phyloP scores from a whole-genome alignment of 2,797 vertebrate species.

The Crotalus adamanteus region DNA sequence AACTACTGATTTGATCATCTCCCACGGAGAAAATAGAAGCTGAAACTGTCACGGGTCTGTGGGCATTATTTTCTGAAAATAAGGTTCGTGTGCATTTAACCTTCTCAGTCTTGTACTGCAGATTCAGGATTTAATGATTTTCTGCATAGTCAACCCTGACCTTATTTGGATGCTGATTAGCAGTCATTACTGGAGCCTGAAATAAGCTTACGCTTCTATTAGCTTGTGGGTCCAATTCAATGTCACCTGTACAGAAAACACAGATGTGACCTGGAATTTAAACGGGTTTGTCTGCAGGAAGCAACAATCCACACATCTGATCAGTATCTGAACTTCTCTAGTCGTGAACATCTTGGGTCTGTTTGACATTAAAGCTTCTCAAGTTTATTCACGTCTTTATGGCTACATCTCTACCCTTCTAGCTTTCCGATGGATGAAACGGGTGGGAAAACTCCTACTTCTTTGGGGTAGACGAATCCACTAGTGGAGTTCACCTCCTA shows the following conservation, averaged over 20 bases:
- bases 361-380: background rate
- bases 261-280: slow-evolving; percentile 22
- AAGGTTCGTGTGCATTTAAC: background rate
- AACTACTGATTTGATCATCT: background rate
- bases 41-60: background rate
- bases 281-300: background rate
- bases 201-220: slow-evolving; percentile 21
- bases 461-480: background rate
- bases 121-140: slow-evolving; percentile 3
- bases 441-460: background rate
- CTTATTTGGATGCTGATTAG: slow-evolving; percentile 12
- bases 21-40: background rate
- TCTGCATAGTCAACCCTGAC: background rate
- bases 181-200: background rate
- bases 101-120: background rate
- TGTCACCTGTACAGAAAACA: slow-evolving; percentile 13
- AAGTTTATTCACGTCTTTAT: background rate
- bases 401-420: background rate
- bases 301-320: background rate
- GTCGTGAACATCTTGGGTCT: background rate
- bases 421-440: background rate
- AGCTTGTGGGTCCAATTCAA: slow-evolving; percentile 14
- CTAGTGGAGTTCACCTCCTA: background rate
- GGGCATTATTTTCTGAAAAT: slow-evolving; percentile 3
- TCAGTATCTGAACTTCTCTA: background rate